Evolutionary conservation across 2,797 vertebrate species (phyloP).

Genomic region (Phrynocephalus vlangalii): DNA sequence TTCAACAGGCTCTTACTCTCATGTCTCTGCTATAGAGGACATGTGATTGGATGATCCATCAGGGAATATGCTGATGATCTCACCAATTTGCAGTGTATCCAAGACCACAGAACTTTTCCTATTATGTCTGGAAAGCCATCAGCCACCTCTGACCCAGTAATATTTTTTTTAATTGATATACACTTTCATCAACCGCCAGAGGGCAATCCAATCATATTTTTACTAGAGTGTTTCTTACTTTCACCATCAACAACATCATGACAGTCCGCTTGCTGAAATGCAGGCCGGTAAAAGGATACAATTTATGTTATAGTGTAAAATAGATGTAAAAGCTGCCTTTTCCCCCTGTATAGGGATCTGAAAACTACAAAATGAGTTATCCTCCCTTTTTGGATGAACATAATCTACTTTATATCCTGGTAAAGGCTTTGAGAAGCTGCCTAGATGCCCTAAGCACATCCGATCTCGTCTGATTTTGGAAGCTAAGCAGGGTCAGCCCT

Average conservation of each 20-base stretch:
- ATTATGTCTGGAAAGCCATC: background rate
- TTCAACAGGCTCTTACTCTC: too few relatives aligned
- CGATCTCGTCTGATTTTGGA: too few relatives aligned
- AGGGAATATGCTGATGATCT: too few relatives aligned
- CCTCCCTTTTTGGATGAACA: background rate
- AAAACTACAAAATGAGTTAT: background rate
- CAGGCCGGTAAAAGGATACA: background rate
- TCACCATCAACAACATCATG: background rate
- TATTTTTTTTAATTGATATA: rapidly evolving
- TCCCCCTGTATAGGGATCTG: background rate
- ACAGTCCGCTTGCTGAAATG: background rate
- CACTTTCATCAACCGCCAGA: conserved; percentile 37
- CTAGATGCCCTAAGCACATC: background rate
- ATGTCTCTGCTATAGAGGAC: background rate
- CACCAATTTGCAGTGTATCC: background rate
- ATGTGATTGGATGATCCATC: too few relatives aligned
- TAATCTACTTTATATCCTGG: background rate
- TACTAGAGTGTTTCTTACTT: background rate
- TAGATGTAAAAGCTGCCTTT: background rate
- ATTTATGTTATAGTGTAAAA: background rate
- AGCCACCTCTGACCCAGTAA: background rate
- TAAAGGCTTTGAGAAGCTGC: background rate
- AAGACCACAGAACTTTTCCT: background rate
- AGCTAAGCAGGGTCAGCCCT: too few relatives aligned
- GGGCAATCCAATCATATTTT: conserved; percentile 47